A percentile compares a stretch with the other conserved stretches of the same genome.
phyloP scores from a whole-genome alignment of 1,140 invertebrate genomes.

The Drosophila malerkotliana region DNA sequence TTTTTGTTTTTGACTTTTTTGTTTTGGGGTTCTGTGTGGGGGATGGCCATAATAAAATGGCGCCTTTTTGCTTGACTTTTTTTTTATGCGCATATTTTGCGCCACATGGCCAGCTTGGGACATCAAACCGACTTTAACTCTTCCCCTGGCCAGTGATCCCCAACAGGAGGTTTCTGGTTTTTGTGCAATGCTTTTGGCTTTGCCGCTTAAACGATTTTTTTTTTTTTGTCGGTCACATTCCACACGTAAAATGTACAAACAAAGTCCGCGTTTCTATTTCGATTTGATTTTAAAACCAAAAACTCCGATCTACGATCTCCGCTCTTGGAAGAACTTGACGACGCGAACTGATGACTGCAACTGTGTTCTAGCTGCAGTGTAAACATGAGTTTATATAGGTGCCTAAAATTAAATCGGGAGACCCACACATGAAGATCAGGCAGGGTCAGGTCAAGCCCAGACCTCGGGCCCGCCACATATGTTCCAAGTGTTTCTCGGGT shows the following conservation, averaged over 20 bases:
- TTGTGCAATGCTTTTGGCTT: constrained; percentile 30
- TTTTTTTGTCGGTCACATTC: constrained; percentile 51
- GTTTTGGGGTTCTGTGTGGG: constrained; percentile 32
- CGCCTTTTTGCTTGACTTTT: constrained; percentile 71
- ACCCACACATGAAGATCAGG: constrained; percentile 74
- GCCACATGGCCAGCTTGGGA: constrained; percentile 68
- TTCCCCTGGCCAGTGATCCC: constrained; percentile 8
- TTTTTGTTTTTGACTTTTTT: constrained; percentile 15
- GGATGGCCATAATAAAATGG: constrained; percentile 73
- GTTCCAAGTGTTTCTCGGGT: constrained; percentile 20
- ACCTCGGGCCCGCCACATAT: constrained; percentile 51
- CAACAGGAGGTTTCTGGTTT: constrained; percentile 5
- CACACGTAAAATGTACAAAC: constrained; percentile 25
- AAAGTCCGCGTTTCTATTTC: constrained; percentile 36
- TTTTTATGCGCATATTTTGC: constrained; percentile 79
- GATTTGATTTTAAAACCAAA: neutral
- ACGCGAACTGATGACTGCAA: constrained; percentile 58
- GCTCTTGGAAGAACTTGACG: constrained; percentile 45
- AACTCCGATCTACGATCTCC: constrained; percentile 35
- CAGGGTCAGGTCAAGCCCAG: constrained; percentile 75
- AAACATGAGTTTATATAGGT: constrained; percentile 80
- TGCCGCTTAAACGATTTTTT: constrained; percentile 54
- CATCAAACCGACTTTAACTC: constrained; percentile 10
- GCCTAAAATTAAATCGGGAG: constrained; percentile 72
- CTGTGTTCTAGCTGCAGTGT: constrained; percentile 67